Percentiles rank a stretch among this genome's conserved stretches.
phyloP scores from a whole-genome alignment of 2,888 invertebrate genomes.

The Acleris laterana region DNA sequence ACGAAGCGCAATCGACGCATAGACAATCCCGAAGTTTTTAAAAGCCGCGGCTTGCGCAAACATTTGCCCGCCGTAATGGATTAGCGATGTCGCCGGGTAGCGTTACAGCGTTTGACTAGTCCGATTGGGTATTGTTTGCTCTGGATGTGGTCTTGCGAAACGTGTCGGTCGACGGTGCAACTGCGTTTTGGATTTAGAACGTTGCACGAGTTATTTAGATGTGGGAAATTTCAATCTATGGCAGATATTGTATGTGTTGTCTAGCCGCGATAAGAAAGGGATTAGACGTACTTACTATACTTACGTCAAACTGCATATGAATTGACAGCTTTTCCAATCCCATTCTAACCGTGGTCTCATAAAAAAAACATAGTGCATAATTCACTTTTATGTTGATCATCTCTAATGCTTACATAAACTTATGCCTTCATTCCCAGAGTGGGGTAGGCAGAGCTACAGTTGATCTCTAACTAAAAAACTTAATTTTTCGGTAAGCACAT shows the following conservation, averaged over 20 bases:
- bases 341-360: no score
- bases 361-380: no score
- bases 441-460: no score
- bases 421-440: no score
- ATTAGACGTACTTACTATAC: no score
- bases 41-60: slow-evolving; percentile 40
- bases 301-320: no score
- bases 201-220: slow-evolving; percentile 10
- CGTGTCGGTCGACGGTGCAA: slow-evolving; percentile 26
- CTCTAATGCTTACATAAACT: no score
- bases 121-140: slow-evolving; percentile 34
- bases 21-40: slow-evolving; percentile 50
- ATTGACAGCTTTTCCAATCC: no score
- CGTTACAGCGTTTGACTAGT: slow-evolving; percentile 51
- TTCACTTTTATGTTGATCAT: no score
- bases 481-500: no score
- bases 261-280: no score
- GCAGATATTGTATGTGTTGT: neutral
- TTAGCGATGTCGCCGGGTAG: slow-evolving; percentile 65
- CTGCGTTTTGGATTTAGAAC: slow-evolving; percentile 8
- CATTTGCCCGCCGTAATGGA: slow-evolving; percentile 61
- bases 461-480: no score
- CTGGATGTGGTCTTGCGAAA: slow-evolving; percentile 34
- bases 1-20: slow-evolving; percentile 53
- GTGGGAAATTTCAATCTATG: neutral